Percentiles rank a stretch among this genome's conserved stretches.
Conservation (phyloP, 2,888 invertebrate species). For the Aphodius granarius region DNA sequence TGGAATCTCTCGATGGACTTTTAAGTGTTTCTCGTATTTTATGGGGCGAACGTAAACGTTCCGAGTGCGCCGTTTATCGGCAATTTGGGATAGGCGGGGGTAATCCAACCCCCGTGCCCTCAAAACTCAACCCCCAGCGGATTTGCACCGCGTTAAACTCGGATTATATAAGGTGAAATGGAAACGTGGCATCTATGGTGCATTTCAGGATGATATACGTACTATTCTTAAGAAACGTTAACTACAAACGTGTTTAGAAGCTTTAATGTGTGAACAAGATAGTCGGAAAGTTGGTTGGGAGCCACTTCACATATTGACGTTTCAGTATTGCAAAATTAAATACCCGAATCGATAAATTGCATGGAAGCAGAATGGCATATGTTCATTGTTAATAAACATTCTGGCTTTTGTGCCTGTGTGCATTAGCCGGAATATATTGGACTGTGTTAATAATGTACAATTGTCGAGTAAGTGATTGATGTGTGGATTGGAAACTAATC, state of each 20-base stretch:
- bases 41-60: neutral
- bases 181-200: neutral
- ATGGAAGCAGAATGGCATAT: too few relatives aligned
- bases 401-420: neutral
- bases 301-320: too few relatives aligned
- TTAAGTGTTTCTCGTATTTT: neutral
- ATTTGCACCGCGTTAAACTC: neutral
- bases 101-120: neutral
- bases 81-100: neutral
- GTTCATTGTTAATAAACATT: too few relatives aligned
- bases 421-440: slow-evolving; percentile 19
- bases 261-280: too few relatives aligned
- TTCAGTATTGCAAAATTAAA: too few relatives aligned
- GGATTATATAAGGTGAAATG: neutral
- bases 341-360: too few relatives aligned
- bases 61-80: neutral
- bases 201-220: neutral
- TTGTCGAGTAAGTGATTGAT: slow-evolving; percentile 20
- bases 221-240: too few relatives aligned
- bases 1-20: neutral
- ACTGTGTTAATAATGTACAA: slow-evolving; percentile 18
- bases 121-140: neutral
- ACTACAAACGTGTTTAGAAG: too few relatives aligned
- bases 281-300: too few relatives aligned
- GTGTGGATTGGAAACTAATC: slow-evolving; percentile 18